A percentile compares a stretch with the other conserved stretches of the same genome.
Conservation (phyloP, 2,888 invertebrate genomes). For the Sminthurinus aureus region DNA sequence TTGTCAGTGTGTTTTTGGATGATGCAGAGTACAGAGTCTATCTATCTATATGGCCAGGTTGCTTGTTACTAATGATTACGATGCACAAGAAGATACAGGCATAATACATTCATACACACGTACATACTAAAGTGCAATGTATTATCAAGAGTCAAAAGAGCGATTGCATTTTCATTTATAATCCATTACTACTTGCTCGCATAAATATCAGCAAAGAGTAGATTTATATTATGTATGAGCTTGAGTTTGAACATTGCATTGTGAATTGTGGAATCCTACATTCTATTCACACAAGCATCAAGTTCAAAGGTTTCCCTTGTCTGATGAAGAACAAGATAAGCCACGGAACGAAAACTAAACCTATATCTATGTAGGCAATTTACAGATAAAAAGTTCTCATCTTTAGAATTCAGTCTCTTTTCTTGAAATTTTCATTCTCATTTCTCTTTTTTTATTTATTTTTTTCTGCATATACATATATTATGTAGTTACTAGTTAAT, state of each 20-base stretch:
- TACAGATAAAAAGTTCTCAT: not conserved
- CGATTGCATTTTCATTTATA: not conserved
- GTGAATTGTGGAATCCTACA: not conserved
- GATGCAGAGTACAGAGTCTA: not conserved
- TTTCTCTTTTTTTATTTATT: no score
- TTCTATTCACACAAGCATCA: not conserved
- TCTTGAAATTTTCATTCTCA: no score
- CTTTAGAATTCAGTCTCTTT: no score
- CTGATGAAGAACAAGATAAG: not conserved
- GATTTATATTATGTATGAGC: not conserved
- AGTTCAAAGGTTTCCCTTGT: not conserved
- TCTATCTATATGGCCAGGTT: not conserved
- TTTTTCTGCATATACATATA: no score
- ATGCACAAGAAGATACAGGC: not conserved
- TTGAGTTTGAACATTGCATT: no score
- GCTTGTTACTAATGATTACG: not conserved
- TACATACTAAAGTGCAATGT: not conserved
- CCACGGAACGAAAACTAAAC: not conserved
- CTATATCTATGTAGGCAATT: not conserved
- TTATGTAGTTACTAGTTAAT: no score
- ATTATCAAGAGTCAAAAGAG: not conserved
- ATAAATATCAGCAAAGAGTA: not conserved
- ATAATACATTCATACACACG: not conserved
- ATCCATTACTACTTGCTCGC: not conserved
- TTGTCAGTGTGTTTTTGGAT: slow-evolving; percentile 23